Conservation (phyloP, 1,140 invertebrate species). For the Charaxes varanes region DNA sequence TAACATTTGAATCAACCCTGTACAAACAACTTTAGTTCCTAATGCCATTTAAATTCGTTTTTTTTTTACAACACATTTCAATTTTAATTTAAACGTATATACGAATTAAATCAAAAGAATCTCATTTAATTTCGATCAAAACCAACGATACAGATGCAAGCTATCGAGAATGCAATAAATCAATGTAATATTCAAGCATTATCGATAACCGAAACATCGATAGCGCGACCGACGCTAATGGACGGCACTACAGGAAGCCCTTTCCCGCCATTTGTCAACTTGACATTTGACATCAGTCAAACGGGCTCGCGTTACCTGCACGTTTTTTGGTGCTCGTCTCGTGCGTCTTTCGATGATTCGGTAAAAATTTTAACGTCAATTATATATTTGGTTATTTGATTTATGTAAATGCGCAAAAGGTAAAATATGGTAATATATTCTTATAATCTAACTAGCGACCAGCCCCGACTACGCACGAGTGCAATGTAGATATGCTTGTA, state of each 20-base stretch:
- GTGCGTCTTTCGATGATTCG: not conserved
- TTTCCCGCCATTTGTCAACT: conserved; percentile 56
- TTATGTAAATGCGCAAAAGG: too few species aligned
- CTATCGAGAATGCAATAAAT: conserved; percentile 24
- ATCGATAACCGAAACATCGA: conserved; percentile 48
- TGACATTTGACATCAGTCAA: conserved; percentile 71
- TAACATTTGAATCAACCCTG: too few species aligned
- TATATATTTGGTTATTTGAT: too few species aligned
- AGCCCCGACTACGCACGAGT: too few species aligned
- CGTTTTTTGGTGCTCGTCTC: conserved; percentile 13
- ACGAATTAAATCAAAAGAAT: not conserved
- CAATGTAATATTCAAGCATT: conserved; percentile 31
- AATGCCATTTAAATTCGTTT: too few species aligned
- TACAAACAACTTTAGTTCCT: too few species aligned
- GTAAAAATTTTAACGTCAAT: conserved; percentile 2
- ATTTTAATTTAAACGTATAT: too few species aligned
- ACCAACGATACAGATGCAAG: not conserved
- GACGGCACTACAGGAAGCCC: conserved; percentile 55
- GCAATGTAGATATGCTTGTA: too few species aligned
- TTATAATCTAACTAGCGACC: too few species aligned
- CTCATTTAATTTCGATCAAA: not conserved
- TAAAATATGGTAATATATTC: too few species aligned
- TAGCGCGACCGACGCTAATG: conserved; percentile 37
- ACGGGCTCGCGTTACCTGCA: conserved; percentile 30
- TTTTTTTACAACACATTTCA: too few species aligned